Evolutionary conservation across 2,797 vertebrate species (phyloP).

Genomic region (Gadopsis marmoratus): DNA sequence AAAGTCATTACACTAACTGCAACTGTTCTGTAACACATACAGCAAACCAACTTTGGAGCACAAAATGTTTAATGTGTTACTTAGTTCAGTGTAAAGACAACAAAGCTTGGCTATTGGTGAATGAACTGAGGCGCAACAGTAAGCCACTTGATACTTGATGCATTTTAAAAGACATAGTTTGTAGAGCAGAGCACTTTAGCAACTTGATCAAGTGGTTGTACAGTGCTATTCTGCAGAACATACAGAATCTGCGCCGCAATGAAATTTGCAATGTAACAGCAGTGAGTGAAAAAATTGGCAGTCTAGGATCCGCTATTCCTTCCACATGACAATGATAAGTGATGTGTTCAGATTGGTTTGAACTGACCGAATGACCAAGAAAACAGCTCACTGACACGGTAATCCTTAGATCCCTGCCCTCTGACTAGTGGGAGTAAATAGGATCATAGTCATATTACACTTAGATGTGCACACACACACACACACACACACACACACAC

Average conservation of each 20-base stretch:
- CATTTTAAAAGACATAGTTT: not conserved
- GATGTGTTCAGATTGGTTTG: not conserved
- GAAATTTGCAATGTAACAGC: not conserved
- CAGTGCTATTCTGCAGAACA: not conserved
- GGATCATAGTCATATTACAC: not conserved
- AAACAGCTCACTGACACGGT: not conserved
- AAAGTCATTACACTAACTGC: not conserved
- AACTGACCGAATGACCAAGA: slow-evolving; percentile 4
- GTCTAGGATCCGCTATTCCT: not conserved
- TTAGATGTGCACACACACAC: not conserved
- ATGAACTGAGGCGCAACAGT: not conserved
- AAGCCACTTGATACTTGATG: no score
- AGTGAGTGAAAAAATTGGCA: not conserved
- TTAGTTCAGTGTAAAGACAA: not conserved
- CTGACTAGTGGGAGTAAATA: slow-evolving; percentile 16
- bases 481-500: slow-evolving; percentile 4
- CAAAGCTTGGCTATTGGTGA: not conserved
- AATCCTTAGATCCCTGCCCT: slow-evolving; percentile 19
- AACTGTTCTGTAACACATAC: not conserved
- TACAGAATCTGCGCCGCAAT: not conserved
- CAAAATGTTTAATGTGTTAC: not conserved
- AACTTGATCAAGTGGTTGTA: not conserved
- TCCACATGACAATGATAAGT: not conserved
- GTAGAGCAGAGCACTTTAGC: not conserved
- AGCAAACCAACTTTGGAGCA: not conserved